These are phyloP conservation scores for Synaphobranchus kaupii DNA, from an alignment of 2,797 vertebrate genomes.

Conservation along the genomic window DNA sequence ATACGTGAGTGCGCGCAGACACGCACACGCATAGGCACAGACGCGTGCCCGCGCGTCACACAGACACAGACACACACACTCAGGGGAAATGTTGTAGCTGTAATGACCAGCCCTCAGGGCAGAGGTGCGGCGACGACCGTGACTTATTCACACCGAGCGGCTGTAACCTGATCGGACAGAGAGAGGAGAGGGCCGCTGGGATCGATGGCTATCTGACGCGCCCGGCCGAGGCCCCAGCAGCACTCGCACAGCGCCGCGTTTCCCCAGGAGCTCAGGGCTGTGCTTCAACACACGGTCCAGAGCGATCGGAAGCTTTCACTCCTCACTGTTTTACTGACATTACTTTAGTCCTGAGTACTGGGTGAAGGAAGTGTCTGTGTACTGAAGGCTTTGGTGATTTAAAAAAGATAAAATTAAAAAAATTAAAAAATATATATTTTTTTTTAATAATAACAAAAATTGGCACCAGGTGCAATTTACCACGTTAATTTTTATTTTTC, in stretches of 20 bases:
- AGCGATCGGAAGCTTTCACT: neutral
- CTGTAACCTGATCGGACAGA: neutral
- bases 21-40: neutral
- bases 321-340: neutral
- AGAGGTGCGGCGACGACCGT: neutral
- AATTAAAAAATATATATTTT: neutral
- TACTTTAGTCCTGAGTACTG: neutral
- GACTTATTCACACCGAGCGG: neutral
- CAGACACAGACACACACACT: too few relatives aligned
- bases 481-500: neutral
- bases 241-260: neutral
- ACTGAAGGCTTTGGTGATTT: neutral
- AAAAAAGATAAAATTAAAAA: neutral
- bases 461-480: neutral
- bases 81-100: too few relatives aligned
- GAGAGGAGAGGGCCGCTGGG: neutral
- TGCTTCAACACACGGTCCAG: neutral
- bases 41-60: too few relatives aligned
- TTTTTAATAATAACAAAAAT: neutral
- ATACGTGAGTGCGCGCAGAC: neutral
- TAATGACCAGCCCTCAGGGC: neutral
- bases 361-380: neutral
- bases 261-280: neutral
- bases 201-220: neutral
- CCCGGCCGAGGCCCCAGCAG: neutral